Base-by-base conservation (phyloP, 2,797 vertebrate species). In the Tolypeutes matacus region DNA sequence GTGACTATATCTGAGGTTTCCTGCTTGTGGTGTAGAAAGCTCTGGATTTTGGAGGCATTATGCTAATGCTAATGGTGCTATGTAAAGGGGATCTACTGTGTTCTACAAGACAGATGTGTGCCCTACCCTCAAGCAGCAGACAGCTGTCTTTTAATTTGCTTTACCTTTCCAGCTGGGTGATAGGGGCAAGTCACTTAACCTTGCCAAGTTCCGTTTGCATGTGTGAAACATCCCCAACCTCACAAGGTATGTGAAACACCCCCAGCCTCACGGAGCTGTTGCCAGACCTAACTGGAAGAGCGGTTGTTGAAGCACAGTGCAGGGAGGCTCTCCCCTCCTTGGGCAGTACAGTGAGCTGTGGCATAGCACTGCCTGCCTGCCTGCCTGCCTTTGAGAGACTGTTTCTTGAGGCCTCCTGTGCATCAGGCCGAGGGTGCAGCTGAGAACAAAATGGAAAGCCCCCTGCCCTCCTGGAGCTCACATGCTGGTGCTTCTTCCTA, bases 21-120 rank as follows among this genome's bases (percentile, higher is more conserved):
- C 34, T 77, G 23, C 31, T 62, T 89, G n/a, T 34, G n/a, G 5
- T 73, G 8, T 78, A 80, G 65, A 92, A 76, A 83, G 39, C 29
- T 70, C 39, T 42, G 78, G 39, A 73, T 72, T 75, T 69, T n/a
- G 58, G 73, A 90, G 69, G 36, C 36, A 76, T 62, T 36, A 31
- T 83, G 49, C 51, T 56, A 89, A 31, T 83, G 49, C 51, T 56
- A 89, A 46, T 58, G 86, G 13, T 95, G 42, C 72, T 10, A 13
- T 29, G 42, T 18, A 23, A 4, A 39, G 6, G 25, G 8, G 2
- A 9, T 49, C 42, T 36, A 14, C 5, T 20, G 14, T 11, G 46
- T 78, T 51, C 76, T 89, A 2, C 11, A 6, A 10, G 27, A 51
- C 9, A 14, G 29, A 17, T 51, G 25, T 17, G 18, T 10, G 7